Evolutionary conservation across 2,888 invertebrate species (phyloP), one percentile per base, ranked within the genome.

Genomic region (Amorpha juglandis): DNA sequence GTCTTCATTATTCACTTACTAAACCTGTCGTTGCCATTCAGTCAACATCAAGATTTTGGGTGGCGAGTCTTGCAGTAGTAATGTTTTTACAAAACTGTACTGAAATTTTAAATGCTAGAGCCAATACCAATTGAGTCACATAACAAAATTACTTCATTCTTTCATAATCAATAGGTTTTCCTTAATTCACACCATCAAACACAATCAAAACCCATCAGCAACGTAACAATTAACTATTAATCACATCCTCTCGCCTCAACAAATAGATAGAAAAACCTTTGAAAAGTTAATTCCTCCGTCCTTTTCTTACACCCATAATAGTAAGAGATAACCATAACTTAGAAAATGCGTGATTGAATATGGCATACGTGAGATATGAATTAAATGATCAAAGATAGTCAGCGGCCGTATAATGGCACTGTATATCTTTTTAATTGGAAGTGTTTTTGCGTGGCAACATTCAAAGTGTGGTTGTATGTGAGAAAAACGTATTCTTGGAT

Each of bases 391-490:
- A 68, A 65, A 76, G 81, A 86, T 86, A 83, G 80, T 70, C 77
- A 78, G 77, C 76, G 76, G 79, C 83, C 82, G 77, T 76, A 78
- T 86, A 90, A 90, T 88, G 83, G 86, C 77, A 78, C 81, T 76
- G 73, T 90, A 88, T 86, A 89, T 91, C 89, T 87, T 84, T 84
- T 90, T 91, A 92, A 92, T 92, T 92, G 90, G 88, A 83, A 80
- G 66, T 62, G 70, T 91, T 92, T 91, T 91, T 91, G 81, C 85
- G 71, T 73, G 71, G 68, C 73, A 79, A 75, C 81, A 83, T 87
- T 82, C 80, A 83, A 82, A 75, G 77, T 76, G 79, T 72, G 78
- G 77, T 78, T 75, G 77, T 71, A 82, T 83, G 89, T 85, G 88
- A 89, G 89, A 90, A 89, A 91, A 91, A 91, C 86, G 79, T 85